Percentiles rank a stretch among this genome's conserved stretches.
These are phyloP conservation scores for Acheta domesticus DNA, from an alignment of 2,888 invertebrate species.

Conservation along the genomic window DNA sequence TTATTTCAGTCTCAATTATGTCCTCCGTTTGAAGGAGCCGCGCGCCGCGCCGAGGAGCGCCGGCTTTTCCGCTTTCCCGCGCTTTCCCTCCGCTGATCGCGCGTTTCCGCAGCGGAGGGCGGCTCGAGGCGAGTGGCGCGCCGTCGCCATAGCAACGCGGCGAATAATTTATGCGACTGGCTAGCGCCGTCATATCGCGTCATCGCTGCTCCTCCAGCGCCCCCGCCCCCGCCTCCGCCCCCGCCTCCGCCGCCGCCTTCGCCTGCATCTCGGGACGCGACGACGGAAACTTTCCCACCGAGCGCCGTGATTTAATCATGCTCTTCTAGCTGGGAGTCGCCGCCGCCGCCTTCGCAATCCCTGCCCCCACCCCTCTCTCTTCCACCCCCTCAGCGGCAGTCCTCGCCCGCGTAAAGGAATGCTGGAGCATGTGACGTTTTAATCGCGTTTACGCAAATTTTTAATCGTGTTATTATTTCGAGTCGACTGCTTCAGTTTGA, in stretches of 20 bases:
- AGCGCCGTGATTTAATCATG: no score
- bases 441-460: background rate
- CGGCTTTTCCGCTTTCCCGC: background rate
- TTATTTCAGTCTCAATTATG: no score
- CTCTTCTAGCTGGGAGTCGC: no score
- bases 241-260: no score
- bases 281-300: no score
- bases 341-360: no score
- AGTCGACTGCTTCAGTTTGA: background rate
- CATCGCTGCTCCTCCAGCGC: background rate
- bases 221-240: no score
- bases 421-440: background rate
- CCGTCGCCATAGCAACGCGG: background rate
- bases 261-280: no score
- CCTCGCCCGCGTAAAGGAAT: background rate
- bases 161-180: background rate
- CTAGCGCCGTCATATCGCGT: constrained; percentile 5
- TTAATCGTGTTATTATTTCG: background rate
- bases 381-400: background rate
- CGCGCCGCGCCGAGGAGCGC: no score
- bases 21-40: no score
- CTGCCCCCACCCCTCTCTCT: no score
- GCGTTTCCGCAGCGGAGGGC: background rate
- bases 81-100: background rate
- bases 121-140: background rate